phyloP scores from a whole-genome alignment of 2,888 invertebrate species.

The Theretra japonica region DNA sequence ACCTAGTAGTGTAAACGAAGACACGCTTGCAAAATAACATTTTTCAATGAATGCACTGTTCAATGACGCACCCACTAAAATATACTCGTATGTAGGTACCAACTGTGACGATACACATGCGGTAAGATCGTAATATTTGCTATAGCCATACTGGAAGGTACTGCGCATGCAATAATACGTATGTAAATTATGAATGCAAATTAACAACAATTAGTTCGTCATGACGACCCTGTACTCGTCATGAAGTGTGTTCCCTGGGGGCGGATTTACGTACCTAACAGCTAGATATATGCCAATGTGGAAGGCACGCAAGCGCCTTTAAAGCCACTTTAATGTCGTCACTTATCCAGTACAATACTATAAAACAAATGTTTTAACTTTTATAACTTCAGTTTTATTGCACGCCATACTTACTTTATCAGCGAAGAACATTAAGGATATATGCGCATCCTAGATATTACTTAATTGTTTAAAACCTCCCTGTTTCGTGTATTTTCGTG shows the following conservation, averaged over 20 bases:
- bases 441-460: background rate
- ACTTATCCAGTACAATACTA: constrained; percentile 43
- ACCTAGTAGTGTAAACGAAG: no score
- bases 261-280: constrained; percentile 13
- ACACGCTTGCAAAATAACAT: no score
- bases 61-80: background rate
- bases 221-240: constrained; percentile 23
- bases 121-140: background rate
- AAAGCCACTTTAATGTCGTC: constrained; percentile 47
- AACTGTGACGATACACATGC: background rate
- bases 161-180: background rate
- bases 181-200: constrained; percentile 6
- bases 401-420: constrained; percentile 7
- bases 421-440: background rate
- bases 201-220: constrained; percentile 20
- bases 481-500: background rate
- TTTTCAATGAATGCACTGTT: background rate
- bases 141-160: background rate
- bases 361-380: constrained; percentile 45
- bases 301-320: constrained; percentile 49
- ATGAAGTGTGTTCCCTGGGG: constrained; percentile 15
- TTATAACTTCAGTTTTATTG: constrained; percentile 18
- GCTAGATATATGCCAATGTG: constrained; percentile 25
- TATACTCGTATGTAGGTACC: background rate
- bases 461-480: background rate